These are phyloP conservation scores for Caenorhabditis sp. DNA, from an alignment of 2,888 invertebrate species.

Conservation along the genomic window DNA sequence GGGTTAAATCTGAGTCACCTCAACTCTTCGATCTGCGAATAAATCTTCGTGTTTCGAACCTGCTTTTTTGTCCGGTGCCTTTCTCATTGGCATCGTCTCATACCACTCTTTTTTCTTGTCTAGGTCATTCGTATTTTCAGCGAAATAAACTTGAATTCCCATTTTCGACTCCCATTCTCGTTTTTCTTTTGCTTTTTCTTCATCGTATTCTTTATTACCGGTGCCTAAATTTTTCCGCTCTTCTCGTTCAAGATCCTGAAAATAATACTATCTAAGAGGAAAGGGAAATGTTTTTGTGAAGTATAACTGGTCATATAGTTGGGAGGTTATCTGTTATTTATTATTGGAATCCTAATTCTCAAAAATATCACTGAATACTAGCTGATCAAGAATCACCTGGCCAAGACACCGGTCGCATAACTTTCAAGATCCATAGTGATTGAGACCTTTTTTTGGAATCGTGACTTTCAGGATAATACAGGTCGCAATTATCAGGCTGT, in stretches of 20 bases:
- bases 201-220: conserved; percentile 84
- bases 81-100: conserved; percentile 77
- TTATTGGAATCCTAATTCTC: too few relatives aligned
- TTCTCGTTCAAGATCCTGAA: conserved; percentile 70
- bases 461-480: too few relatives aligned
- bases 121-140: conserved; percentile 76
- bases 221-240: conserved; percentile 60
- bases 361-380: too few relatives aligned
- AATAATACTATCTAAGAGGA: not conserved
- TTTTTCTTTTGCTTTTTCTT: conserved; percentile 87
- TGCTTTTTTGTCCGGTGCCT: conserved; percentile 29
- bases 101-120: conserved; percentile 84
- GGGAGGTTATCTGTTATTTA: too few relatives aligned
- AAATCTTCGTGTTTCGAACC: conserved; percentile 13
- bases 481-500: too few relatives aligned
- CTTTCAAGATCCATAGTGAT: too few relatives aligned
- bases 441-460: too few relatives aligned
- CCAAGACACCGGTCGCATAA: too few relatives aligned
- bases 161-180: conserved; percentile 95
- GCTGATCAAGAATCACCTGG: too few relatives aligned
- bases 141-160: conserved; percentile 92
- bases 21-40: conserved; percentile 12
- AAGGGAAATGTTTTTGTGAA: too few relatives aligned
- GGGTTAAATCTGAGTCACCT: conserved; percentile 12
- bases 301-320: too few relatives aligned